A percentile compares a stretch with the other conserved stretches of the same genome.
Evolutionary conservation across 1,140 invertebrate species (phyloP).

Genomic region (Hyles euphorbiae): DNA sequence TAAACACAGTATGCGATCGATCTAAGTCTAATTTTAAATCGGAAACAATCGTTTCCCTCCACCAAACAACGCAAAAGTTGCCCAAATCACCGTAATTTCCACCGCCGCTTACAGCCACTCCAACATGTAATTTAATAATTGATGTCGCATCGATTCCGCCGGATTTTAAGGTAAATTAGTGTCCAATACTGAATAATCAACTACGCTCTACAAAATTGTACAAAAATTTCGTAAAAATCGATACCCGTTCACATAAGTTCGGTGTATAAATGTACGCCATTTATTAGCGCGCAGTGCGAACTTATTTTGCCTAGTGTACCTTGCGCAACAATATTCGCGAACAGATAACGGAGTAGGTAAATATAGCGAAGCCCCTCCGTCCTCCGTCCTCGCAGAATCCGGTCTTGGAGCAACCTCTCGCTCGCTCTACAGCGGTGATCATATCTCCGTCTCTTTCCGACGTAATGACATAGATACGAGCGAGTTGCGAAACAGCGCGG

Average conservation of each 20-base stretch:
- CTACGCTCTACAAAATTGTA: constrained; percentile 9
- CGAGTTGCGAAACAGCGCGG: constrained; percentile 71
- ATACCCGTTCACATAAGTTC: constrained; percentile 9
- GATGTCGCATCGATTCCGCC: constrained; percentile 30
- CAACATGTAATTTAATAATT: constrained; percentile 43
- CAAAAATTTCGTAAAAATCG: constrained; percentile 16
- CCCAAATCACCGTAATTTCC: constrained; percentile 25
- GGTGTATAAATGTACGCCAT: constrained; percentile 6
- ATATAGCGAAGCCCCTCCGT: constrained; percentile 55
- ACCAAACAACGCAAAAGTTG: constrained; percentile 17
- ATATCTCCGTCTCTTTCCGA: constrained; percentile 35
- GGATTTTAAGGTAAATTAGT: constrained; percentile 27
- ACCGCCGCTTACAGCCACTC: constrained; percentile 48
- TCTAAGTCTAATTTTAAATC: constrained; percentile 19
- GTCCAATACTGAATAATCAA: constrained; percentile 14
- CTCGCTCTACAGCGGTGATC: constrained; percentile 26
- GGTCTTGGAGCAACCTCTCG: constrained; percentile 36
- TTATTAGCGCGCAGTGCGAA: constrained; percentile 45
- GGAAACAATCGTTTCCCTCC: constrained; percentile 15
- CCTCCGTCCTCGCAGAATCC: constrained; percentile 57
- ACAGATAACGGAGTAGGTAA: constrained; percentile 67
- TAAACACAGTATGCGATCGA: constrained; percentile 1
- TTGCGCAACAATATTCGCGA: constrained; percentile 72
- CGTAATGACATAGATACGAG: constrained; percentile 66
- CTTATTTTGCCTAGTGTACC: constrained; percentile 59